Conservation (phyloP, 2,113 vertebrate genomes). For the Hyla sarda region DNA sequence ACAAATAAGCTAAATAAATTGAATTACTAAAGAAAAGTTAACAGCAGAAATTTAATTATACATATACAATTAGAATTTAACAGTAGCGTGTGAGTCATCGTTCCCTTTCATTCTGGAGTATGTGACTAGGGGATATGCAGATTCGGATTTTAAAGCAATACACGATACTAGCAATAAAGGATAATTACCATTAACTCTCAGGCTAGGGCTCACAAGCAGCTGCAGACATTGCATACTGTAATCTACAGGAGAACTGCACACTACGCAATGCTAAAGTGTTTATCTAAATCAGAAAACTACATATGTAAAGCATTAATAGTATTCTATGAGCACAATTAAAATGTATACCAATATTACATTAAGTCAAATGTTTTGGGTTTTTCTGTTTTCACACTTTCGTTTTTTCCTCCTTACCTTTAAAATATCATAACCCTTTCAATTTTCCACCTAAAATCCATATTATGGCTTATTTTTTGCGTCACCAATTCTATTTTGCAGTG, state of each 20-base stretch:
- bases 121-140: constrained; percentile 44
- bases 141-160: constrained; percentile 45
- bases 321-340: not conserved
- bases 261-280: not conserved
- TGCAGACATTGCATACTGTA: not conserved
- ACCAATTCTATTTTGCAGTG: too few relatives aligned
- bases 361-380: too few relatives aligned
- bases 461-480: too few relatives aligned
- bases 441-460: too few relatives aligned
- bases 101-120: constrained; percentile 43
- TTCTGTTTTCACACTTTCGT: too few relatives aligned
- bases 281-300: not conserved
- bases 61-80: constrained; percentile 52
- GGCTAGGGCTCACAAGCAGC: not conserved
- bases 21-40: constrained; percentile 19
- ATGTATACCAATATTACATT: too few relatives aligned
- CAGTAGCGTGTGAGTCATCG: constrained; percentile 52
- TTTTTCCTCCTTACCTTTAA: too few relatives aligned
- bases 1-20: not conserved
- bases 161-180: not conserved
- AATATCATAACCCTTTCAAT: too few relatives aligned
- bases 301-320: not conserved
- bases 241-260: not conserved
- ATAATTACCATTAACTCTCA: constrained; percentile 30
- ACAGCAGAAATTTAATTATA: constrained; percentile 45